Base-by-base conservation (phyloP, 2,888 invertebrate species). In the Elysia crispata region DNA sequence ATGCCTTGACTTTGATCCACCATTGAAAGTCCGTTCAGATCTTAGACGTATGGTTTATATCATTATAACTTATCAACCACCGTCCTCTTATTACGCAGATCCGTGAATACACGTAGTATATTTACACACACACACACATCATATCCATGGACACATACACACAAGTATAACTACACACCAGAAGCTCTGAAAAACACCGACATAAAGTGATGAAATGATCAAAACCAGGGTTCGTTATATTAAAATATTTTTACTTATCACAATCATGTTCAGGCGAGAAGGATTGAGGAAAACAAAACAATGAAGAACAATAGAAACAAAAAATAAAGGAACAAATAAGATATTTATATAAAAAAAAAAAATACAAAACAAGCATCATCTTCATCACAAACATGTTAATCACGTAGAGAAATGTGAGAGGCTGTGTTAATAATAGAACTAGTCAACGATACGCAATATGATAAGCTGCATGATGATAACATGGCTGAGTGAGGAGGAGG, bases 161-260 rank as follows among this genome's bases (percentile, higher is more conserved):
- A n/a, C n/a, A n/a, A n/a, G n/a, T n/a, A n/a, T n/a, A n/a, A n/a
- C n/a, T n/a, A n/a, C n/a, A n/a, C n/a, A n/a, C n/a, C n/a, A n/a
- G n/a, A n/a, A n/a, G n/a, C n/a, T n/a, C n/a, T n/a, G n/a, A n/a
- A n/a, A n/a, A n/a, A n/a, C n/a, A n/a, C n/a, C n/a, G n/a, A n/a
- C n/a, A n/a, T n/a, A n/a, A n/a, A n/a, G n/a, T n/a, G n/a, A n/a
- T n/a, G n/a, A n/a, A n/a, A n/a, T n/a, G n/a, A n/a, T n/a, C n/a
- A n/a, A n/a, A n/a, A n/a, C n/a, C n/a, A n/a, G n/a, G n/a, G n/a
- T n/a, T n/a, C n/a, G n/a, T 15, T 62, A 62, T 66, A 66, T 25
- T 66, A 66, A 66, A 66, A 66, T 66, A 28, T 66, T 30, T 66
- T 60, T 66, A 28, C 23, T 66, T 66, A 66, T 66, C 66, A 66